Percentiles rank a stretch among this genome's conserved stretches.
phyloP scores from a whole-genome alignment of 1,140 invertebrate genomes.

The Drosophila eugracilis region DNA sequence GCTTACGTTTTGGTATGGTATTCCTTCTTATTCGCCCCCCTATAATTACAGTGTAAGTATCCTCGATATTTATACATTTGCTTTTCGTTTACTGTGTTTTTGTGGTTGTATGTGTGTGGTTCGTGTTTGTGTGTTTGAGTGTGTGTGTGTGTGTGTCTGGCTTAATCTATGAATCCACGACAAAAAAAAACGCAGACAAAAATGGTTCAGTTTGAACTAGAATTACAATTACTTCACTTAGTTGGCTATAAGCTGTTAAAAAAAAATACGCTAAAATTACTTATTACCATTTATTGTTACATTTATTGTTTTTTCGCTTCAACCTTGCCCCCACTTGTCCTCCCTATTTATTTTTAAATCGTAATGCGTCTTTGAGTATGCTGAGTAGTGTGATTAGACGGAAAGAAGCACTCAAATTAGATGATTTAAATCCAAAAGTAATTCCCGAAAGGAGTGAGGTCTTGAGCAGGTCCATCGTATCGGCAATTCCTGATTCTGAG shows the following conservation, averaged over 20 bases:
- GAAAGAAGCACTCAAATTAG: conserved; percentile 13
- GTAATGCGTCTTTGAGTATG: conserved; percentile 74
- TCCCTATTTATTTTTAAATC: conserved; percentile 15
- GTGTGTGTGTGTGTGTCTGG: conserved; percentile 13
- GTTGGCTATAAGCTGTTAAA: conserved; percentile 75
- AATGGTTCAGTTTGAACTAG: conserved; percentile 54
- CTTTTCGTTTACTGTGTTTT: conserved; percentile 41
- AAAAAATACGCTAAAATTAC: conserved; percentile 79
- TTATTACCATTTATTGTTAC: conserved; percentile 73
- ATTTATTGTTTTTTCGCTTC: conserved; percentile 66
- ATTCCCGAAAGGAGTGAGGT: conserved; percentile 19
- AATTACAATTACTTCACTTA: conserved; percentile 59
- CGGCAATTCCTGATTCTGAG: conserved; percentile 46
- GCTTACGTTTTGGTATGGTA: conserved; percentile 54
- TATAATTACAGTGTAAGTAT: conserved; percentile 49
- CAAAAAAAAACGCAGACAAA: conserved; percentile 48
- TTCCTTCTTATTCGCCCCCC: conserved; percentile 24
- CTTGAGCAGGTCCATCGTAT: conserved; percentile 24
- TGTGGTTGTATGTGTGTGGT: conserved; percentile 8
- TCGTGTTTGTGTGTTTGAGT: conserved; percentile 13
- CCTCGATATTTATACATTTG: conserved; percentile 49
- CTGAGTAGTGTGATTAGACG: conserved; percentile 36
- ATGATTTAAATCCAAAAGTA: conserved; percentile 3
- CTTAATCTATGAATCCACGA: conserved; percentile 40
- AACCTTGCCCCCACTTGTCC: conserved; percentile 10